phyloP scores from a whole-genome alignment of 2,113 vertebrate genomes.

The Tachycineta bicolor region DNA sequence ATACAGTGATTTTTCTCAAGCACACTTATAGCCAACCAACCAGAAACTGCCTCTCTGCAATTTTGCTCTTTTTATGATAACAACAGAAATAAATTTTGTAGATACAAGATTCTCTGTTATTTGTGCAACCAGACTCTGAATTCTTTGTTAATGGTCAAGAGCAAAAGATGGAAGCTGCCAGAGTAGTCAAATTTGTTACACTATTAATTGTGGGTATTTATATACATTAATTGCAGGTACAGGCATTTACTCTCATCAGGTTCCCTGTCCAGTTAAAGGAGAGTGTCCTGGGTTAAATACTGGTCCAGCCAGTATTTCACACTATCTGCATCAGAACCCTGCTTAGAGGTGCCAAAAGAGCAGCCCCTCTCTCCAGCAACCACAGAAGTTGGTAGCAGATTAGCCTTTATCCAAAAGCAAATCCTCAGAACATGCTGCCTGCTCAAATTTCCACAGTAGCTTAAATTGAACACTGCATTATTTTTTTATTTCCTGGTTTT shows the following conservation, averaged over 20 bases:
- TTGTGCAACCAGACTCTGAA: neutral
- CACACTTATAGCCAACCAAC: neutral
- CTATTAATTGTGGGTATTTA: neutral
- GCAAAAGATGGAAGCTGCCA: neutral
- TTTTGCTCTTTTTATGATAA: neutral
- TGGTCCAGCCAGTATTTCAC: neutral
- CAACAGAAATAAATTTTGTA: neutral
- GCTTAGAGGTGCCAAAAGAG: neutral
- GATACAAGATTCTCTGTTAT: neutral
- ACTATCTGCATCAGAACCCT: neutral
- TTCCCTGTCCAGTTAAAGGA: neutral
- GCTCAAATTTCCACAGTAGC: neutral
- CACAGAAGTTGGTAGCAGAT: neutral
- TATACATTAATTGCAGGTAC: neutral
- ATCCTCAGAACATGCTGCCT: neutral
- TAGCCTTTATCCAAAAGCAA: conserved; percentile 19
- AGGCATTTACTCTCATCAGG: neutral
- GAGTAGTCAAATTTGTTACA: neutral
- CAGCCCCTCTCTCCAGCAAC: neutral
- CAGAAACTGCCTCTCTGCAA: neutral
- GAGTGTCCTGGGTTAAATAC: neutral
- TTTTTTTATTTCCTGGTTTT: neutral
- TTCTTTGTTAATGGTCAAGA: neutral
- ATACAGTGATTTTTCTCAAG: neutral
- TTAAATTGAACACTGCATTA: neutral